These are phyloP conservation scores for Perognathus longimembris DNA, from an alignment of 2,113 vertebrate genomes.

Conservation along the genomic window DNA sequence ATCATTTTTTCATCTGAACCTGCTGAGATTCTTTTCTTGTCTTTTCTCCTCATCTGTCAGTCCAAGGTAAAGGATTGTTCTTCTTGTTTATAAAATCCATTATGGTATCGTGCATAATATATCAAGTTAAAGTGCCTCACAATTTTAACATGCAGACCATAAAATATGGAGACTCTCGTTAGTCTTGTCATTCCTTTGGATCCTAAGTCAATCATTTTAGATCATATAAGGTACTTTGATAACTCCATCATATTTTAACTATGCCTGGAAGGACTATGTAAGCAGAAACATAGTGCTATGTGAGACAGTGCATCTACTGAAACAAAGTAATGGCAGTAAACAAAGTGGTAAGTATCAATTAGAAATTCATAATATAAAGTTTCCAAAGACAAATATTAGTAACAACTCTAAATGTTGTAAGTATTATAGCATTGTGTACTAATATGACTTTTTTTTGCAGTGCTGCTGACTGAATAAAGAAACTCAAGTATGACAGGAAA, in stretches of 20 bases:
- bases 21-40: slow-evolving; percentile 68
- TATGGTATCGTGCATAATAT: slow-evolving; percentile 56
- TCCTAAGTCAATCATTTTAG: background rate
- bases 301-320: background rate
- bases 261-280: background rate
- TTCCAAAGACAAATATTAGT: slow-evolving; percentile 20
- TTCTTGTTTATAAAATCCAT: slow-evolving; percentile 52
- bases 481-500: background rate
- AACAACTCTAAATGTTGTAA: background rate
- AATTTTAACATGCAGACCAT: background rate
- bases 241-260: background rate
- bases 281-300: background rate
- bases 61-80: slow-evolving; percentile 69
- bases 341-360: background rate
- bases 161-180: slow-evolving; percentile 18
- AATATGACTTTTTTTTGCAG: background rate
- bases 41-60: slow-evolving; percentile 66
- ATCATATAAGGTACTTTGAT: background rate
- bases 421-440: background rate
- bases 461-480: background rate
- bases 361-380: background rate
- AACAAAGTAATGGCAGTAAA: slow-evolving; percentile 4
- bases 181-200: background rate
- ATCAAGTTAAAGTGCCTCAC: slow-evolving; percentile 68
- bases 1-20: slow-evolving; percentile 70